Base-by-base conservation (phyloP, 2,888 invertebrate species). In the Drosophila putrida region DNA sequence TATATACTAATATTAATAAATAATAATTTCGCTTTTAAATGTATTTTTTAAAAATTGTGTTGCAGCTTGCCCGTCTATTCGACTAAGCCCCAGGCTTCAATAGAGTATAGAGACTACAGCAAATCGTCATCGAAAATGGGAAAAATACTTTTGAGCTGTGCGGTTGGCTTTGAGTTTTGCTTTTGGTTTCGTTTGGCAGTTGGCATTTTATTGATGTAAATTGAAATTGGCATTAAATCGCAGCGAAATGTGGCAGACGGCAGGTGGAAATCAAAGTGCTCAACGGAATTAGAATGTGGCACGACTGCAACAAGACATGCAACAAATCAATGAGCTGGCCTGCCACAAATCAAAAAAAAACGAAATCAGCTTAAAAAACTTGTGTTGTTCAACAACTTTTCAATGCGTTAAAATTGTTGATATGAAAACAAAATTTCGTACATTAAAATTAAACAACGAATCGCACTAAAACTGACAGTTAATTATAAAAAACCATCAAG, bases 401-500 rank as follows among this genome's bases (percentile, higher is more conserved):
- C 36, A 55, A 46, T 33, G 41, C 67, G 51, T 57, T 27, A 0
- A 60, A 60, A 50, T 20, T 41, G n/a, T 47, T 58, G 58, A 35
- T 55, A 43, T 15, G n/a, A 4, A 13, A 44, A 46, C 15, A 25
- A 47, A 35, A 31, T 38, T 25, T 51, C 20, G 44, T 49, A 33
- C 55, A 65, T 36, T 43, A 53, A 59, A 67, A 47, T 38, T 31
- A 6, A 55, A 55, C 25, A 62, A 10, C 46, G 15, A 54, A 27
- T 49, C 39, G 35, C 44, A 39, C 41, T 28, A 50, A 59, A 74
- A 71, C 71, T 68, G 69, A 62, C 72, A 78, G 76, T 82, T 80
- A 82, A 86, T 80, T 86, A 76, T 76, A 31, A 71, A 81, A 81
- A 75, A 58, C 65, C 69, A 86, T 80, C 83, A 86, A 86, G 86